Conservation (phyloP, 2,797 vertebrate genomes). For the Pelodytes ibericus region DNA sequence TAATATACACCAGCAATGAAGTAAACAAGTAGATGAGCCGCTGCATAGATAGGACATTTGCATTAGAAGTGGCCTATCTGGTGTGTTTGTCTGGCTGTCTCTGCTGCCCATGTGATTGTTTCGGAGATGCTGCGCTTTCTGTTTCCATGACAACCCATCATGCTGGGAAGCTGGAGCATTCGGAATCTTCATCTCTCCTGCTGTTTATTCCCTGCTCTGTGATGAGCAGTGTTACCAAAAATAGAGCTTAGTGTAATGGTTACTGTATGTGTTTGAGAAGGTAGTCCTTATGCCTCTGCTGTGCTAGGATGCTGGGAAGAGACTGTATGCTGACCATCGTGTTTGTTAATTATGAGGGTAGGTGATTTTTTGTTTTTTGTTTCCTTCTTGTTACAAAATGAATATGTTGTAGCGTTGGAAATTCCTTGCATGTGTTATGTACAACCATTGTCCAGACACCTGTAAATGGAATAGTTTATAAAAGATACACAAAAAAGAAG, state of each 20-base stretch:
- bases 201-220: slow-evolving; percentile 59
- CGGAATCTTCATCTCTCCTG: slow-evolving; percentile 64
- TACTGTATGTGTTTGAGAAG: slow-evolving; percentile 56
- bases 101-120: slow-evolving; percentile 40
- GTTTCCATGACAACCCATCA: slow-evolving; percentile 82
- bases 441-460: too few relatives aligned
- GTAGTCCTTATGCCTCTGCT: slow-evolving; percentile 31
- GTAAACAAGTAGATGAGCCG: too few relatives aligned
- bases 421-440: background rate
- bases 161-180: slow-evolving; percentile 67
- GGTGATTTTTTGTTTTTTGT: slow-evolving; percentile 60
- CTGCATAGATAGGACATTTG: too few relatives aligned
- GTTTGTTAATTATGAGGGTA: slow-evolving; percentile 79
- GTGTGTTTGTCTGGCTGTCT: background rate
- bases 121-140: slow-evolving; percentile 62
- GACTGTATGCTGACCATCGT: slow-evolving; percentile 80
- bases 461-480: too few relatives aligned
- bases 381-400: background rate
- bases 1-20: background rate
- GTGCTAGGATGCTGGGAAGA: slow-evolving; percentile 74
- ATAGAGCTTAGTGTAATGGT: slow-evolving; percentile 57
- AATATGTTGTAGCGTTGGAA: background rate
- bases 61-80: too few relatives aligned
- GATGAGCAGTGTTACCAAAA: slow-evolving; percentile 60
- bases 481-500: too few relatives aligned